A percentile compares a stretch with the other conserved stretches of the same genome.
phyloP scores from a whole-genome alignment of 2,797 vertebrate genomes.

The Sebastes hopkinsi region DNA sequence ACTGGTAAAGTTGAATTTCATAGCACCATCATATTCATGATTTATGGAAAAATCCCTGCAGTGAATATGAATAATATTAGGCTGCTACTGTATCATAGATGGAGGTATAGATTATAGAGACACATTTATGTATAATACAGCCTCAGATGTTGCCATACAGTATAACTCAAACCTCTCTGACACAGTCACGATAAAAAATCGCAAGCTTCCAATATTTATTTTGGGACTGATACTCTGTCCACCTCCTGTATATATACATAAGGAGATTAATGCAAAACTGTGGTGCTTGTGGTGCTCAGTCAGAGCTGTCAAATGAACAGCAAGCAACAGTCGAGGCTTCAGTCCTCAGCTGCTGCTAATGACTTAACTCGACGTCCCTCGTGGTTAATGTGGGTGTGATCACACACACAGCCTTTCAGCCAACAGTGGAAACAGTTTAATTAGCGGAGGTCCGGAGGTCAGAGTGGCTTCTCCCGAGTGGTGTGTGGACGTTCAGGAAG shows the following conservation, averaged over 20 bases:
- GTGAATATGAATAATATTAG: not conserved
- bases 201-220: no score
- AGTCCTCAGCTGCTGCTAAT: slow-evolving; percentile 10
- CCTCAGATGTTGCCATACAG: not conserved
- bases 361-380: not conserved
- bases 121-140: not conserved
- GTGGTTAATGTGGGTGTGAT: not conserved
- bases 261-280: not conserved
- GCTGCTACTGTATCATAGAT: not conserved
- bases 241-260: not conserved
- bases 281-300: not conserved
- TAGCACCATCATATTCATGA: not conserved
- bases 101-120: not conserved
- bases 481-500: slow-evolving; percentile 7
- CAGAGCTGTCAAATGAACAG: slow-evolving; percentile 19
- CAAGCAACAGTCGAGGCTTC: not conserved
- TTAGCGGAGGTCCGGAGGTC: slow-evolving; percentile 38
- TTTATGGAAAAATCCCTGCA: not conserved
- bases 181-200: not conserved
- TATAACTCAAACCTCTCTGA: not conserved
- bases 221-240: not conserved
- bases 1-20: not conserved
- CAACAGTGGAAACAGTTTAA: slow-evolving; percentile 28
- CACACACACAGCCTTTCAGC: not conserved
- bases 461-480: slow-evolving; percentile 12